These are phyloP conservation scores for Bradypodion ventrale DNA, from an alignment of 2,797 vertebrate genomes.

Conservation along the genomic window DNA sequence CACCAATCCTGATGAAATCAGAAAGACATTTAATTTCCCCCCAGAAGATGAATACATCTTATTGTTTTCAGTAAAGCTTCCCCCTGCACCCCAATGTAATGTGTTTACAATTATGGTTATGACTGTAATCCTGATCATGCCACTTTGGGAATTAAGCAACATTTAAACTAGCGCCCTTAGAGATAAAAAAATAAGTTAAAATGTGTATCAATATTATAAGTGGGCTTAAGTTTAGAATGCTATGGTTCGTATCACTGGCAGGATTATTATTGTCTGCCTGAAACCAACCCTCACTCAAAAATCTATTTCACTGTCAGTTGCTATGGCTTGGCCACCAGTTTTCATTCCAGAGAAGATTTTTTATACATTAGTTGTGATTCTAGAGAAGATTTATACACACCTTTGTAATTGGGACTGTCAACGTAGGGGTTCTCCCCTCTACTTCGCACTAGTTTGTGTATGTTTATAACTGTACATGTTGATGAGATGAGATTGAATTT, in stretches of 20 bases:
- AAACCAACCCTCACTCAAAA: no score
- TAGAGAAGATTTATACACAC: not conserved
- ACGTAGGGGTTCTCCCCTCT: not conserved
- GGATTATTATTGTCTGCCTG: no score
- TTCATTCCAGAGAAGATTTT: not conserved
- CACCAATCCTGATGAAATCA: not conserved
- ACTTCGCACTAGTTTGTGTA: no score
- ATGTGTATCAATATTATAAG: no score
- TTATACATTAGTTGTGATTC: not conserved
- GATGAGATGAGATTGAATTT: no score
- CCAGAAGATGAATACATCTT: not conserved
- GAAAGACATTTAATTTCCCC: not conserved
- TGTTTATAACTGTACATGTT: no score
- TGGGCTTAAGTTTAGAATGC: no score
- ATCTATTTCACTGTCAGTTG: no score
- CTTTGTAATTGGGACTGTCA: not conserved
- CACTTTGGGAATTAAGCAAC: not conserved
- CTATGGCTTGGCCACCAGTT: no score
- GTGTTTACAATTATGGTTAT: not conserved
- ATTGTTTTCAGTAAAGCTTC: not conserved
- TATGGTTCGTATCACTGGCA: no score
- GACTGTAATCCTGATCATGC: not conserved
- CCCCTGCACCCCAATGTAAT: not conserved
- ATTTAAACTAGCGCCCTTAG: not conserved
- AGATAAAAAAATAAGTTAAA: no score